phyloP scores from a whole-genome alignment of 2,797 vertebrate genomes.

The Phataginus tetradactyla region DNA sequence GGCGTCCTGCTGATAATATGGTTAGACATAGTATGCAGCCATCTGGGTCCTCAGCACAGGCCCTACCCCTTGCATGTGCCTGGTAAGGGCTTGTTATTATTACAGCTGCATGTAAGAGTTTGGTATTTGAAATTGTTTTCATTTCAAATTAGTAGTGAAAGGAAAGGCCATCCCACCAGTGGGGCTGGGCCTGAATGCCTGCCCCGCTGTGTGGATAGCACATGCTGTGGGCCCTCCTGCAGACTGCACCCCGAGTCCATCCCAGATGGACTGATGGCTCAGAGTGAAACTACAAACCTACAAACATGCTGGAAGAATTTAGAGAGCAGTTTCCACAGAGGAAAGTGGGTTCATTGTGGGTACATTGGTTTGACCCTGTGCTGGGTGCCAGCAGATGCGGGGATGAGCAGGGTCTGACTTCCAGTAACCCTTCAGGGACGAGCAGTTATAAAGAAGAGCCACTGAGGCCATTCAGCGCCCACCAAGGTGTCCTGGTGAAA shows the following conservation, averaged over 20 bases:
- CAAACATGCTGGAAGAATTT: not conserved
- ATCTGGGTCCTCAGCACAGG: not conserved
- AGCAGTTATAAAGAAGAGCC: no score
- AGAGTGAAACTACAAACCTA: not conserved
- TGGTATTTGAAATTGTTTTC: not conserved
- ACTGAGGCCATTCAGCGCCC: not conserved
- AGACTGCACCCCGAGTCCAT: not conserved
- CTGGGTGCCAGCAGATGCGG: not conserved
- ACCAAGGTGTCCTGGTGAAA: not conserved
- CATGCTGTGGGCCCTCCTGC: not conserved
- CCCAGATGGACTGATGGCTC: not conserved
- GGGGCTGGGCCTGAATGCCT: not conserved
- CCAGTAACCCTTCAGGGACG: not conserved
- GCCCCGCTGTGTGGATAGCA: not conserved
- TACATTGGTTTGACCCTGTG: not conserved
- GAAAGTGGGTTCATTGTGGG: not conserved
- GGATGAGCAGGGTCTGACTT: not conserved
- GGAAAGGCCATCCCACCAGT: no score
- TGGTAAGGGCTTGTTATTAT: not conserved
- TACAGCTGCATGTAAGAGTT: not conserved
- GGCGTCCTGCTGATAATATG: not conserved
- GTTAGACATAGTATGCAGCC: fast-evolving
- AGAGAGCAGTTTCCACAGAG: not conserved
- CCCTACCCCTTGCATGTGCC: not conserved
- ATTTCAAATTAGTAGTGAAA: not conserved